Conservation (phyloP, 2,888 invertebrate species). For the Macaria notata region DNA sequence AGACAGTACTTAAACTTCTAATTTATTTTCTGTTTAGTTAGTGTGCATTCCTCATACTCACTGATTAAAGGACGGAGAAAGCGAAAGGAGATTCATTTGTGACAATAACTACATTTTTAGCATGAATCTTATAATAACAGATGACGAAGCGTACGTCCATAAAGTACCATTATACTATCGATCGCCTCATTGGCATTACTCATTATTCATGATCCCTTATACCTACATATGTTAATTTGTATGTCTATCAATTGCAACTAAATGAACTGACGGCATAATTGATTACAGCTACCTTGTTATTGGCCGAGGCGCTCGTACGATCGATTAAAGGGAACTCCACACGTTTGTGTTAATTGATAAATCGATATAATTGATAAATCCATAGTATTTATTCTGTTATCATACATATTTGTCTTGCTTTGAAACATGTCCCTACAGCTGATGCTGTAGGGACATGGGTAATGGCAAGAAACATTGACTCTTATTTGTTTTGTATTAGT, state of each 20-base stretch:
- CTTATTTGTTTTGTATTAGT: too few relatives aligned
- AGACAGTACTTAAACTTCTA: too few relatives aligned
- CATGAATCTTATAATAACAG: background rate
- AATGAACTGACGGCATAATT: constrained; percentile 5
- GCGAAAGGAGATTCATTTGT: too few relatives aligned
- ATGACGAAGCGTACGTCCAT: background rate
- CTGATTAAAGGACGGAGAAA: too few relatives aligned
- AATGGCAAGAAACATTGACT: too few relatives aligned
- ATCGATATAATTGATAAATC: constrained; percentile 1
- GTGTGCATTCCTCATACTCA: too few relatives aligned
- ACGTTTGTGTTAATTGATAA: constrained; percentile 14
- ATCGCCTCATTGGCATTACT: constrained; percentile 16
- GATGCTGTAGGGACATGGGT: too few relatives aligned
- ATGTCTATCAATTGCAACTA: constrained; percentile 4
- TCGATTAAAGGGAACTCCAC: constrained; percentile 20
- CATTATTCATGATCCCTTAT: constrained; percentile 1
- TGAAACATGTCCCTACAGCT: too few relatives aligned
- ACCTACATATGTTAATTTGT: background rate
- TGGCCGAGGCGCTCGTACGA: constrained; percentile 32
- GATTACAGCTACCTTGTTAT: constrained; percentile 27
- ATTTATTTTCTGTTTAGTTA: too few relatives aligned
- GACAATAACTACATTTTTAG: too few relatives aligned
- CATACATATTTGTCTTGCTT: background rate
- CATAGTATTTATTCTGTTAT: too few relatives aligned
- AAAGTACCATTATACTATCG: background rate